Conservation (phyloP, 2,113 vertebrate genomes). For the Nothoprocta perdicaria region DNA sequence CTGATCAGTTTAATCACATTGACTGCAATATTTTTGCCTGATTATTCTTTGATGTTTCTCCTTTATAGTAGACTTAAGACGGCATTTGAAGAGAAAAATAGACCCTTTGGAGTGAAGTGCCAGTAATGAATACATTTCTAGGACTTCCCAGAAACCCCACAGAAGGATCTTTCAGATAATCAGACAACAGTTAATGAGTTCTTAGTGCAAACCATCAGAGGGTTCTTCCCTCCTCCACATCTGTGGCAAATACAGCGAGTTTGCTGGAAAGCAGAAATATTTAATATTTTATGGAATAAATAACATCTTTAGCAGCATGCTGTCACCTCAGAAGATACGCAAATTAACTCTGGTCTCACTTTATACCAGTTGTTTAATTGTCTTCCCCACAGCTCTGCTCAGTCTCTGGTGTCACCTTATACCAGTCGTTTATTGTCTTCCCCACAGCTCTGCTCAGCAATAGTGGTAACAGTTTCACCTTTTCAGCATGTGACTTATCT, state of each 20-base stretch:
- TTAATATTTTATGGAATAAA: neutral
- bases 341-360: neutral
- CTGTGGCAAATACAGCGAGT: neutral
- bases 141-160: neutral
- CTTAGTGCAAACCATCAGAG: neutral
- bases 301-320: neutral
- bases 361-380: neutral
- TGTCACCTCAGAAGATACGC: neutral
- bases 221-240: neutral
- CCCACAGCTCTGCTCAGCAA: neutral
- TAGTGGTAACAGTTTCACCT: neutral
- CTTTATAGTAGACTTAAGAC: neutral
- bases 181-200: neutral
- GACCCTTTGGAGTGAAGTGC: rapidly evolving
- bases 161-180: neutral
- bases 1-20: neutral
- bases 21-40: neutral
- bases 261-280: neutral
- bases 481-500: neutral
- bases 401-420: neutral
- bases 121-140: neutral
- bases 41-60: neutral
- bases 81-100: neutral
- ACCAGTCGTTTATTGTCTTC: neutral
- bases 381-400: neutral